These are phyloP conservation scores for Papilio gigon DNA, from an alignment of 2,888 invertebrate species.

Conservation along the genomic window DNA sequence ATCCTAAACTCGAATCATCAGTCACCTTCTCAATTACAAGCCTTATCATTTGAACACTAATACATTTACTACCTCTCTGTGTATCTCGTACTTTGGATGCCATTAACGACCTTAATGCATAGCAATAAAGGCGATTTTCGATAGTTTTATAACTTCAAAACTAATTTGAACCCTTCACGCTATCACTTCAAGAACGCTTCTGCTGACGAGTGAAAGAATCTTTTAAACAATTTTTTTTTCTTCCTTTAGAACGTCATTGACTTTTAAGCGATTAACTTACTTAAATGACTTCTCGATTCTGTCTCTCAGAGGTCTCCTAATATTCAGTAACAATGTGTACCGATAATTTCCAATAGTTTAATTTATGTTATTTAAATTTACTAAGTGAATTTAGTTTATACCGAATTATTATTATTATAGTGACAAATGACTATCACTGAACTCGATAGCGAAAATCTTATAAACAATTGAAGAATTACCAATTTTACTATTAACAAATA, in stretches of 20 bases:
- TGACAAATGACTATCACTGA: too few species aligned
- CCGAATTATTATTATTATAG: too few species aligned
- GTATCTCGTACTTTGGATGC: conserved; percentile 37
- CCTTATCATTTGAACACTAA: conserved; percentile 59
- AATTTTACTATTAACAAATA: neutral
- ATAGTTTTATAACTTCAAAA: conserved; percentile 25
- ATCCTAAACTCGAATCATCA: conserved; percentile 60
- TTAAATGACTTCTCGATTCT: conserved; percentile 18
- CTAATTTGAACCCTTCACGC: conserved; percentile 44
- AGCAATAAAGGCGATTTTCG: conserved; percentile 45
- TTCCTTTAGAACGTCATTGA: conserved; percentile 24
- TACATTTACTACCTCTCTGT: conserved; percentile 53
- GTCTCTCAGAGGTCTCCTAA: conserved; percentile 9
- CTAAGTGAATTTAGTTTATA: too few species aligned
- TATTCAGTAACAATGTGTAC: neutral
- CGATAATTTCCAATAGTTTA: neutral
- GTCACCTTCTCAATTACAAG: conserved; percentile 67
- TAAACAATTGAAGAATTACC: neutral
- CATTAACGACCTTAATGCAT: conserved; percentile 34
- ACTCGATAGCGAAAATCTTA: too few species aligned
- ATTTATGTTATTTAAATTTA: neutral
- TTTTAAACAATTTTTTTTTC: conserved; percentile 49
- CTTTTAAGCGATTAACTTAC: conserved; percentile 14
- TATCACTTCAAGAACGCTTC: conserved; percentile 50
- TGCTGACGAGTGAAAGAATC: conserved; percentile 55